Evolutionary conservation across 64 coral and sea anemone species (phyloP).

Genomic region (Dendrophyllia cribrosa): DNA sequence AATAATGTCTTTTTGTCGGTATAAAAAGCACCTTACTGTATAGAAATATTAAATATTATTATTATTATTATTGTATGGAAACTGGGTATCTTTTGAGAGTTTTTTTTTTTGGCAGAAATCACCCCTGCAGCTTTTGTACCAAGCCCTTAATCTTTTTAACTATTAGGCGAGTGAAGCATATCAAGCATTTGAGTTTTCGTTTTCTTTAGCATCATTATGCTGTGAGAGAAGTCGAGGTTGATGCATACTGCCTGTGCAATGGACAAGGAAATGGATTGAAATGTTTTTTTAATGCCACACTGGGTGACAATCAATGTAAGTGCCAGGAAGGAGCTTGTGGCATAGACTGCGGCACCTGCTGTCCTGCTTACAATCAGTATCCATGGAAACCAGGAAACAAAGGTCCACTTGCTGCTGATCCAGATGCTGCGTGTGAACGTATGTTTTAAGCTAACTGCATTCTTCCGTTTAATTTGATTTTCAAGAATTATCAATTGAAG

Average conservation of each 20-base stretch:
- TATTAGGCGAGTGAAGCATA: too few relatives aligned
- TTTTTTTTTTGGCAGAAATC: too few relatives aligned
- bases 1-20: too few relatives aligned
- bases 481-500: background rate
- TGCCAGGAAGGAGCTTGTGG: slow-evolving; percentile 88
- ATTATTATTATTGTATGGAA: too few relatives aligned
- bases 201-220: slow-evolving; percentile 91
- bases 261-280: slow-evolving; percentile 71
- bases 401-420: slow-evolving; percentile 82
- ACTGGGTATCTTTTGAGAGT: too few relatives aligned
- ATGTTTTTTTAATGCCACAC: slow-evolving; percentile 59
- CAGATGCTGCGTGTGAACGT: slow-evolving; percentile 85
- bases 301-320: slow-evolving; percentile 57
- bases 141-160: too few relatives aligned
- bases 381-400: slow-evolving; percentile 79
- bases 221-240: slow-evolving; percentile 82
- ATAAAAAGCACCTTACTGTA: too few relatives aligned
- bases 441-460: background rate
- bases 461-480: background rate
- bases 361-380: slow-evolving; percentile 92
- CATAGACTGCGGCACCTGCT: slow-evolving; percentile 77
- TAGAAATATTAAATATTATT: too few relatives aligned
- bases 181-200: background rate
- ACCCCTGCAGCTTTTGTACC: too few relatives aligned
- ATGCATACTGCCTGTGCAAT: slow-evolving; percentile 84